phyloP scores from a whole-genome alignment of 2,113 vertebrate species.

The Mus musculus region GRCm39 chr4:130426001-130426500 shows the following conservation, averaged over 20 bases:
- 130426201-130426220: constrained; percentile 32
- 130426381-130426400: neutral
- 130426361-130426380: neutral
- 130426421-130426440: neutral
- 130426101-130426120: constrained; percentile 53
- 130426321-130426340: neutral
- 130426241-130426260: neutral
- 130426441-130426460: neutral
- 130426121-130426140: constrained; percentile 13
- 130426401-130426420: neutral
- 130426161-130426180: neutral
- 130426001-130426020: no score
- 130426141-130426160: neutral
- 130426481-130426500: neutral
- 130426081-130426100: constrained; percentile 3
- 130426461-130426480: neutral
- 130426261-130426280: neutral
- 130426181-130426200: neutral
- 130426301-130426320: neutral
- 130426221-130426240: constrained; percentile 1
- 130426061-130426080: neutral
- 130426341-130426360: neutral
- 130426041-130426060: no score
- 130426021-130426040: no score
- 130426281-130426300: constrained; percentile 41